Evolutionary conservation across 2,888 invertebrate species (phyloP), one percentile per base, ranked within the genome.

Genomic region (Pollenia labialis): DNA sequence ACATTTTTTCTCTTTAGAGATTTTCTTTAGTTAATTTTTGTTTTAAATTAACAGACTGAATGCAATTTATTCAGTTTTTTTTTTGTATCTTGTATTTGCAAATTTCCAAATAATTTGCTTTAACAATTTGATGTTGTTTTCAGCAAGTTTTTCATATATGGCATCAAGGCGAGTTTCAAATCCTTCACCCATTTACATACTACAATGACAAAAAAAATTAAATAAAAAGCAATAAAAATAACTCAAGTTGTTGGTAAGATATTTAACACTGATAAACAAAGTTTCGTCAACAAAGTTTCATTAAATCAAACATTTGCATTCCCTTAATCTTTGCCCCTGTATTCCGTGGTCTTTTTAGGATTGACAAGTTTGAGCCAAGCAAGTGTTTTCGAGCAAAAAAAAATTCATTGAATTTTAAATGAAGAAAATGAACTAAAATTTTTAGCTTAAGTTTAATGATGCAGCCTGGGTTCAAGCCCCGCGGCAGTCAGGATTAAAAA

Each of bases 101-200:
- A 75, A 75, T 68, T 75, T 81, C 64, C 66, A 81, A 82, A 76
- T 52, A 82, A 69, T 82, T 76, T 52, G 48, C 60, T 64, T 54
- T 54, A 40, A 48, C 60, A 76, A 62, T 54, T 76, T 62, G 52
- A 76, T 76, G 75, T 62, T 82, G 76, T 23, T 32, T 32, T 32
- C 32, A 44, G 23, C 68, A 52, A 75, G 56, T 82, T 76, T 76
- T 69, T 46, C 76, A 58, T 46, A 82, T 62, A 82, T 62, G 82
- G 82, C 69, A 54, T 12, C 18, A 40, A 14, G 32, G 18, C 52
- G 12, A 56, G 69, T 76, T 71, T 62, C 6, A 62, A 6, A 76
- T 82, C 60, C 69, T 76, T 69, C 82, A 82, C 60, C 82, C 76
- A 76, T 82, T 71, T 71, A 62, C 60, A 82, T 82, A 62, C 69